Evolutionary conservation across 2,888 invertebrate species (phyloP), one percentile per base, ranked within the genome.

Genomic region (Osmoderma eremita): DNA sequence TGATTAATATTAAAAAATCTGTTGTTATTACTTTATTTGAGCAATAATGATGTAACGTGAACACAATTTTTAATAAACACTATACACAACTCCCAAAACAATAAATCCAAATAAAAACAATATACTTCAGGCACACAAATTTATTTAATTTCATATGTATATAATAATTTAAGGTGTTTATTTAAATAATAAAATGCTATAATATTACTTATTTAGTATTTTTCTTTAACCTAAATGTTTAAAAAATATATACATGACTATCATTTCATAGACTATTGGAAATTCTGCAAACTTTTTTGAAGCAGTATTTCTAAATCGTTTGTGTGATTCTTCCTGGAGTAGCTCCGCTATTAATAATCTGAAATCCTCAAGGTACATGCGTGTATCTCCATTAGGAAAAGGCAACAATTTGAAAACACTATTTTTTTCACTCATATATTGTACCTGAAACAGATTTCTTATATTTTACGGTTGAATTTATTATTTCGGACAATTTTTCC

Each of bases 391-490:
- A 48, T 30, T 45, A 30, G 22, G 30, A 45, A 61, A 61, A 10
- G 4, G 58, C 36, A 61, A 45, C 10, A 45, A 10, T 15, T 61
- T 45, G n/a, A 61, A 61, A 17, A n/a, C 17, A 1, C 12, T 4
- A 10, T 45, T 15, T 24, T 61, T 61, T 15, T 18, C 41, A 0
- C 30, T 15, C 18, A 5, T 61, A n/a, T 61, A 61, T 15, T 45
- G 58, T 15, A 61, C 36, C 58, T 61, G 12, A 17, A 61, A 30
- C n/a, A 61, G 6, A 22, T 41, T 2, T 22, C 22, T 24, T 22
- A 45, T 58, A 12, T 20, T 20, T 5, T 20, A 22, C n/a, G 18
- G 10, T 20, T 6, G 4, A 49, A 20, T 15, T 49, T 18, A 20
- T 8, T 4, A 5, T 1, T 2, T 18, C 8, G 18, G 12, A 6